Base-by-base conservation (phyloP, 2,113 vertebrate species). In the Piaya cayana region DNA sequence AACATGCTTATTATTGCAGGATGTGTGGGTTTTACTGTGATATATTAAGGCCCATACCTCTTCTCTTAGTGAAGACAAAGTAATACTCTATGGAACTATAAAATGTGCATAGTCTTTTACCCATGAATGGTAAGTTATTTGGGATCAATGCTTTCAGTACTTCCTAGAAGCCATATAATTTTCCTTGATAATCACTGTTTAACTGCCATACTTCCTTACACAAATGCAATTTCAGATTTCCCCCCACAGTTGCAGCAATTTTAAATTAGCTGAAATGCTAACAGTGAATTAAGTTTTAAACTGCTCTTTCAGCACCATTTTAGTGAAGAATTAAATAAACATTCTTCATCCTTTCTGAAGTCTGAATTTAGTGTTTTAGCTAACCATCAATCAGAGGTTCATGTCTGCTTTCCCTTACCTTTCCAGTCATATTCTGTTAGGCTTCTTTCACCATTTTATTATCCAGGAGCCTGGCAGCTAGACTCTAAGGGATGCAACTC, bases 81-180 rank as follows among this genome's bases (percentile, higher is more conserved):
- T 23, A 87, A 68, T 89, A 19, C 86, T 93, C 90, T 43, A 8
- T 0, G 6, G 86, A 78, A 52, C 77, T 77, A 30, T 87, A 81
- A 92, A 95, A 71, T 34, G 45, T 86, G 68, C 72, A 30, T 59
- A 88, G 58, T 39, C 65, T 92, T 93, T 89, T 95, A 88, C 18
- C 34, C 42, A 26, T 72, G 83, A 92, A 83, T 87, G 77, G 29
- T 10, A 75, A 84, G 64, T 69, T 93, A 71, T 89, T 89, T 94
- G 85, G 92, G 90, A 95, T 88, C 91, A 77, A 23, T 74, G 78
- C 58, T 78, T 77, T 95, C 68, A 81, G 26, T 63, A 23, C 93
- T 95, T 94, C 87, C 84, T 83, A 92, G 72, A 96, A 96, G 92
- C 85, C 89, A 74, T 76, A 84, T 82, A 74, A 88, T 91, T 87